Evolutionary conservation across 2,113 vertebrate genomes (phyloP).

Genomic region (Urocitellus parryii): DNA sequence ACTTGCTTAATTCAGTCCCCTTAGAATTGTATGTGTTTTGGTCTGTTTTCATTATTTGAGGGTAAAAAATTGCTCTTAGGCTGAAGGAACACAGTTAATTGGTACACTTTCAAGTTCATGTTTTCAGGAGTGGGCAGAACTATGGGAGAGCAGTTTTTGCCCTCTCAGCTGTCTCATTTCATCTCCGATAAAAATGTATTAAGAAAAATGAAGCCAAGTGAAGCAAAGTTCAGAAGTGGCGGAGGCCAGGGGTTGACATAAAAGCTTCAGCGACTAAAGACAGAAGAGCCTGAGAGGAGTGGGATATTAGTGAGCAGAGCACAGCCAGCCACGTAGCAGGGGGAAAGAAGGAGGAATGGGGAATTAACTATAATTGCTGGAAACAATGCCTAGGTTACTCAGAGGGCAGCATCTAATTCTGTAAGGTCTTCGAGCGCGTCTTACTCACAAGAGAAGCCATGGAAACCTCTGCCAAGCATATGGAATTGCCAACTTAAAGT

Average conservation of each 20-base stretch:
- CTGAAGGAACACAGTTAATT: constrained; percentile 3
- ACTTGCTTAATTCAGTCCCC: background rate
- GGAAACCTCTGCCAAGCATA: constrained; percentile 12
- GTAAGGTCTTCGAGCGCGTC: constrained; percentile 29
- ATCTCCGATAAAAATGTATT: constrained; percentile 49
- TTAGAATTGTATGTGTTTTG: constrained; percentile 6
- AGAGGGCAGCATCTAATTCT: constrained; percentile 17
- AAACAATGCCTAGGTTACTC: constrained; percentile 49
- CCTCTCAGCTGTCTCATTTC: background rate
- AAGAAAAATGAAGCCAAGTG: constrained; percentile 67
- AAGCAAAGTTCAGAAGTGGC: constrained; percentile 60
- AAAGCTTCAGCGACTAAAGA: constrained; percentile 17
- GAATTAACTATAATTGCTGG: background rate
- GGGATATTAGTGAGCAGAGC: background rate
- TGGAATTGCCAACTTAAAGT: background rate
- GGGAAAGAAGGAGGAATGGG: background rate
- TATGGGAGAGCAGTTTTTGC: constrained; percentile 5
- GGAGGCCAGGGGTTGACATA: background rate
- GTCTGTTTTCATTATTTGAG: constrained; percentile 33
- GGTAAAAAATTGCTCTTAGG: constrained; percentile 48
- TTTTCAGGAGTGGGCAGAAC: background rate
- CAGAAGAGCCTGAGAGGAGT: background rate
- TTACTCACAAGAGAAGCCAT: constrained; percentile 17
- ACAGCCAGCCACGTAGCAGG: background rate
- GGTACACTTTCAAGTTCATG: background rate